Evolutionary conservation across 1,140 invertebrate genomes (phyloP), one percentile per base, ranked within the genome.

Genomic region (Scaptodrosophila lebanonensis): DNA sequence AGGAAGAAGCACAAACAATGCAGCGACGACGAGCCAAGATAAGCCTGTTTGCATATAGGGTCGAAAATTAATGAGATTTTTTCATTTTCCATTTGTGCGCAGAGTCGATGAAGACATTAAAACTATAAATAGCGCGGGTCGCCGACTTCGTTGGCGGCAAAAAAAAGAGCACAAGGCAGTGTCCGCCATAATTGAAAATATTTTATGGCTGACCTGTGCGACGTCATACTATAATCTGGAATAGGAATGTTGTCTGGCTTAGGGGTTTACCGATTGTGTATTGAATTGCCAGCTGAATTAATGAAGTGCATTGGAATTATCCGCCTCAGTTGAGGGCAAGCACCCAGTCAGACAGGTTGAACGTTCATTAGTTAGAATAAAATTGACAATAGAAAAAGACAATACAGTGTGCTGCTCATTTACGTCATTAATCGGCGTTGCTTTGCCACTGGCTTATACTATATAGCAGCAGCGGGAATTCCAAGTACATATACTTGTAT

Each of bases 51-150:
- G n/a, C n/a, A 54, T 49, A 66, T 40, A 53, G 30, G 32, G 44
- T 35, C 36, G 60, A 63, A 66, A 63, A 60, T 52, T 67, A 79
- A 77, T 67, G 54, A 64, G 51, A 61, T 60, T 72, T 50, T 79
- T 30, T n/a, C n/a, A n/a, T n/a, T n/a, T n/a, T n/a, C n/a, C 56
- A 44, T 61, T 63, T 62, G 52, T 16, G 30, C 54, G 62, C 71
- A 66, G n/a, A n/a, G 56, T 54, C 65, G 75, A 79, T 79, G 67
- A 79, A 79, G 72, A 45, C 73, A 79, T 77, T 76, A 79, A 33
- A 25, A 8, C 22, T 25, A 25, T 25, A 25, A 25, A 25, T 25
- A 25, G n/a, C n/a, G n/a, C n/a, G n/a, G n/a, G n/a, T n/a, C n/a
- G n/a, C n/a, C 22, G 8, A 25, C 22, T 25, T 4, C 22, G 22